Evolutionary conservation across 2,113 vertebrate genomes (phyloP).

Genomic region (Candoia aspera): DNA sequence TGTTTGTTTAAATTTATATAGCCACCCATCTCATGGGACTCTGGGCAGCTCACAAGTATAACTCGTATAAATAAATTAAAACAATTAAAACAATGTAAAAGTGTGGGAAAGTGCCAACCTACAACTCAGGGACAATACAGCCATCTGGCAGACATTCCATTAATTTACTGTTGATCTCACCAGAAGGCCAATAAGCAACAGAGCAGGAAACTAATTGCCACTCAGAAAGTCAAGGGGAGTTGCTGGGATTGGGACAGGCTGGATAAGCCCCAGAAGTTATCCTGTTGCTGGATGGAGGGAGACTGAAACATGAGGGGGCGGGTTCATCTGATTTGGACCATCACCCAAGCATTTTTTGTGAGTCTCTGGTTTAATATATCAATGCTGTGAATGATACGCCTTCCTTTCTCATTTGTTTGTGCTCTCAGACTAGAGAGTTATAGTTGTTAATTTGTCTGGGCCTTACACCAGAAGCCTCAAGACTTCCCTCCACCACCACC

Average conservation of each 20-base stretch:
- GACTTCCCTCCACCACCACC: too few relatives aligned
- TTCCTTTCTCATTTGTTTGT: background rate
- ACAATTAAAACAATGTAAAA: background rate
- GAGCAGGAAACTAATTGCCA: background rate
- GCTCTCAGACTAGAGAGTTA: background rate
- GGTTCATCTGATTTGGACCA: too few relatives aligned
- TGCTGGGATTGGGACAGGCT: background rate
- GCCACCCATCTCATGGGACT: background rate
- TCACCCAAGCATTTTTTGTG: background rate
- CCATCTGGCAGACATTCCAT: background rate
- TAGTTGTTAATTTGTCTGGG: background rate
- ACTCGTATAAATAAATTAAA: background rate
- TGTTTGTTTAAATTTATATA: background rate
- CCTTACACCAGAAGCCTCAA: background rate
- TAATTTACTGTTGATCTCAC: background rate
- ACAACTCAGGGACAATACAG: background rate
- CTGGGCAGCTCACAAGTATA: background rate
- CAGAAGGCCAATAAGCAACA: background rate
- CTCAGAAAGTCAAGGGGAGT: background rate
- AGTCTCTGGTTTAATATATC: background rate
- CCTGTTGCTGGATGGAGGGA: background rate
- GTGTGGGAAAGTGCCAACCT: background rate
- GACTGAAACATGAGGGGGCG: too few relatives aligned
- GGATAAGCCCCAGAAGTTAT: background rate
- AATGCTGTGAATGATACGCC: background rate